These are phyloP conservation scores for Arothron firmamentum DNA, from an alignment of 2,113 vertebrate species.

Conservation along the genomic window DNA sequence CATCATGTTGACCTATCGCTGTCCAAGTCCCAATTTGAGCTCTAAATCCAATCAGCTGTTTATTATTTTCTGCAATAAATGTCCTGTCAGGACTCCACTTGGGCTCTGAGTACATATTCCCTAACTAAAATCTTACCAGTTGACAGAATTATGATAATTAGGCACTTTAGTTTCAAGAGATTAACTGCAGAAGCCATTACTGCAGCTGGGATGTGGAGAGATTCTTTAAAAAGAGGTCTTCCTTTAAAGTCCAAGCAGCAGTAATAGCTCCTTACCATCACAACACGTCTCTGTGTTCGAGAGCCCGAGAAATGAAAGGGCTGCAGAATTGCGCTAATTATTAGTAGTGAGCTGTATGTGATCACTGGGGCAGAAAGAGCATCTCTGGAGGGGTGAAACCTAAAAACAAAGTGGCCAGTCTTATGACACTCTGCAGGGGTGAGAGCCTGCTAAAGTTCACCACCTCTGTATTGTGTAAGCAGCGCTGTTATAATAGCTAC, in stretches of 20 bases:
- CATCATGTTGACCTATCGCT: constrained; percentile 46
- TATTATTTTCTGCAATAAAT: constrained; percentile 40
- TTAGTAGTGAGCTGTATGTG: constrained; percentile 68
- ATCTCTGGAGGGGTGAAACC: constrained; percentile 67
- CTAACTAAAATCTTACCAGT: constrained; percentile 4
- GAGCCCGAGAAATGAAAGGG: constrained; percentile 46
- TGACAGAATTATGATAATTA: neutral
- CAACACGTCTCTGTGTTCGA: constrained; percentile 13
- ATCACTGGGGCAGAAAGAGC: constrained; percentile 73
- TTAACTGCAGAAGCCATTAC: neutral
- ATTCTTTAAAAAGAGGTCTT: neutral
- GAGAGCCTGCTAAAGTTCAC: constrained; percentile 66
- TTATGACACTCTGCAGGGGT: constrained; percentile 75
- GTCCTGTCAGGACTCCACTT: constrained; percentile 35
- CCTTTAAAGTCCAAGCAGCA: neutral
- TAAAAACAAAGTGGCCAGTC: constrained; percentile 73
- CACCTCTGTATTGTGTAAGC: constrained; percentile 74
- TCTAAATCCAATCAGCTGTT: constrained; percentile 50
- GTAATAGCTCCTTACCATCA: neutral
- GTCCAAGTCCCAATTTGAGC: constrained; percentile 26
- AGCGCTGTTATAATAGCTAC: constrained; percentile 60
- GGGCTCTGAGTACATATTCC: constrained; percentile 14
- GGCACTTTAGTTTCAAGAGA: constrained; percentile 1
- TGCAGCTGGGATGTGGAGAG: neutral
- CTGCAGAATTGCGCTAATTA: constrained; percentile 69